Percentiles rank a stretch among this genome's conserved stretches.
phyloP scores from a whole-genome alignment of 2,113 vertebrate genomes.

The Actinemys pallida region DNA sequence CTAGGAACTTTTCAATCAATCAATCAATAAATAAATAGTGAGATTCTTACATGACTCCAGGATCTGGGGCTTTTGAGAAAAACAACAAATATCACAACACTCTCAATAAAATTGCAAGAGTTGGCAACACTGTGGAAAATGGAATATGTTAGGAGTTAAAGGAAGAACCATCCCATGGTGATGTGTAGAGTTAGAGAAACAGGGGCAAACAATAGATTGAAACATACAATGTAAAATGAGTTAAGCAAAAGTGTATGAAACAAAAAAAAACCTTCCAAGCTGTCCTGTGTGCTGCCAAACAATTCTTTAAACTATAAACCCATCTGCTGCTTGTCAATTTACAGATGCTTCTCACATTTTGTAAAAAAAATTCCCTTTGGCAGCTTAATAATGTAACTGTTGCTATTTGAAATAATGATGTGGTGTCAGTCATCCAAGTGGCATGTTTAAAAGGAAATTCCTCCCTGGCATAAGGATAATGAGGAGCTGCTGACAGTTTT shows the following conservation, averaged over 20 bases:
- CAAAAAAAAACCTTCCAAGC: neutral
- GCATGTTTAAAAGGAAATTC: slow-evolving; percentile 47
- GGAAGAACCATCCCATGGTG: neutral
- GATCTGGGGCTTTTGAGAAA: neutral
- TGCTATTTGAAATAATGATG: slow-evolving; percentile 11
- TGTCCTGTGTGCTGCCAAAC: slow-evolving; percentile 32
- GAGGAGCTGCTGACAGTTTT: slow-evolving; percentile 63
- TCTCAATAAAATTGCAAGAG: neutral
- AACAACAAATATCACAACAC: neutral
- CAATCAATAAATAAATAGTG: neutral
- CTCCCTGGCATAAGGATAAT: slow-evolving; percentile 46
- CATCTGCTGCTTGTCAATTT: slow-evolving; percentile 50
- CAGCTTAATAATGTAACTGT: neutral
- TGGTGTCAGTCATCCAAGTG: slow-evolving; percentile 15
- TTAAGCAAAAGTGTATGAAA: neutral
- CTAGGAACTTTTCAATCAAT: neutral
- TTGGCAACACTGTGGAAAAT: neutral
- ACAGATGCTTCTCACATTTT: slow-evolving; percentile 2
- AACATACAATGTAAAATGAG: neutral
- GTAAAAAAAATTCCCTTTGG: slow-evolving; percentile 9
- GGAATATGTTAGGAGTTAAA: neutral
- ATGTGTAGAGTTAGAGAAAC: neutral
- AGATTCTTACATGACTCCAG: neutral
- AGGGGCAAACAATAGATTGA: neutral
- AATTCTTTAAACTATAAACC: slow-evolving; percentile 19